Base-by-base conservation (phyloP, 2,888 invertebrate species). In the Pyrrhia umbra region DNA sequence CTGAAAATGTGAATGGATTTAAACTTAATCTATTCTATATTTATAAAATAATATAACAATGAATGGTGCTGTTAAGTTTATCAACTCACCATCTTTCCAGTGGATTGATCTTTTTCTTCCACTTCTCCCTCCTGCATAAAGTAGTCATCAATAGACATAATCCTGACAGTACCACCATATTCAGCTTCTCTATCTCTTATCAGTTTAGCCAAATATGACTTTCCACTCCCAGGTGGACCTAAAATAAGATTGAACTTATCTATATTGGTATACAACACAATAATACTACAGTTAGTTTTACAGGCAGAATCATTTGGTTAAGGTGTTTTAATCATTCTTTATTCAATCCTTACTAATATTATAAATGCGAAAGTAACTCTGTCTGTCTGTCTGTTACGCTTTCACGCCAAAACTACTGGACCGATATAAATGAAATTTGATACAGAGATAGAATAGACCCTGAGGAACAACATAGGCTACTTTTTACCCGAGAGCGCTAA, bases 81-180 rank as follows among this genome's bases (percentile, higher is more conserved):
- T 52, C 57, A 55, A 95, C 86, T 88, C 59, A 97, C 95, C 85
- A 95, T 96, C 89, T 97, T 97, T 13, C 97, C 97, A 68, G 97
- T 97, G 71, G 96, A 95, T 3, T 96, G 95, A 86, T 97, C 97
- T 51, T 92, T 95, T 52, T 96, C 95, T 81, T 96, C 96, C 75
- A 96, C 95, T 90, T 98, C 98, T 65, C 97, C 96, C 90, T 98
- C 98, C 64, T 97, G 96, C 96, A 99, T 97, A 85, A 99, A 99
- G 92, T 99, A 99, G 92, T 99, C 99, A 89, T 99, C 99, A 67
- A 99, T 96, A 67, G 98, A 98, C 85, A 99, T 95, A 84, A 99
- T 98, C 77, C 99, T 96, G 0, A 98, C 98, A n/a, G 98, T 97
- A 61, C 97, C 97, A 5, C 98, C 98, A 92, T 97, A 96, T 88